These are phyloP conservation scores for Calonectris borealis DNA, from an alignment of 2,113 vertebrate genomes.

Conservation along the genomic window DNA sequence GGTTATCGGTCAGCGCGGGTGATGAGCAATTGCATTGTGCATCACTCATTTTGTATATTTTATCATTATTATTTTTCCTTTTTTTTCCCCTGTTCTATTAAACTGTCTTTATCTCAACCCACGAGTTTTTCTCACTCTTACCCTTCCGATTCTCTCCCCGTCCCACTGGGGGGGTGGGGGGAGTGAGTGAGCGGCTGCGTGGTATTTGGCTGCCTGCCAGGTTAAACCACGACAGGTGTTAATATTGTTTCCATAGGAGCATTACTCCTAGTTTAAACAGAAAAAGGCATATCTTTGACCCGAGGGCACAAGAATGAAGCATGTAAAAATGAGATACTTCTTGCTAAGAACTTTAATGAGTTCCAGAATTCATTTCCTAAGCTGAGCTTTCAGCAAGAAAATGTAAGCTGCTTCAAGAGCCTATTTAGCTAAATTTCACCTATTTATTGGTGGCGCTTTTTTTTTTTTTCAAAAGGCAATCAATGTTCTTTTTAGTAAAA, in stretches of 20 bases:
- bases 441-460: not conserved
- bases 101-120: no score
- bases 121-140: no score
- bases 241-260: not conserved
- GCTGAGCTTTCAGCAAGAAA: not conserved
- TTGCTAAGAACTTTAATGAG: not conserved
- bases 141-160: no score
- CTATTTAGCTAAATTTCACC: not conserved
- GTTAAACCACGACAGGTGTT: no score
- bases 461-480: not conserved
- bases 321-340: not conserved
- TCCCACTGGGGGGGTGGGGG: no score
- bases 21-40: no score
- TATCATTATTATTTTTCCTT: no score
- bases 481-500: not conserved
- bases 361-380: not conserved
- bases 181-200: no score
- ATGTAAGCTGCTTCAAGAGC: not conserved
- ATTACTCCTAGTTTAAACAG: not conserved
- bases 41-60: no score
- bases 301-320: not conserved
- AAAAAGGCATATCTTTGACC: not conserved
- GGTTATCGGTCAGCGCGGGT: no score
- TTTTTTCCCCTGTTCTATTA: no score
- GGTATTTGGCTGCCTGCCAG: no score